Evolutionary conservation across 1,140 invertebrate species (phyloP), one percentile per base, ranked within the genome.

Genomic region (Neuroterus valhalla): DNA sequence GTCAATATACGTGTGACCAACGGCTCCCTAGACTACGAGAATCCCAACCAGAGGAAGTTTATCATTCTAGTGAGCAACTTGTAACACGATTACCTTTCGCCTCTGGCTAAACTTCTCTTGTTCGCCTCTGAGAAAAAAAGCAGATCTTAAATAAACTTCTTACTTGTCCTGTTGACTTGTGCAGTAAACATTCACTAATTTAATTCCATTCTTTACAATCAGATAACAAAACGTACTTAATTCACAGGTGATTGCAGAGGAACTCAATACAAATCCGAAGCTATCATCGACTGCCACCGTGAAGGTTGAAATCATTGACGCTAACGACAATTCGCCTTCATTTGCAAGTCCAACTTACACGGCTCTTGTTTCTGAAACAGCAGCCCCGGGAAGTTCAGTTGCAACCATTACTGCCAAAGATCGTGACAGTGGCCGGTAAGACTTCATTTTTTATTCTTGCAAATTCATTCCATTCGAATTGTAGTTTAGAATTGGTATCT

Each of bases 21-120:
- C 85, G 94, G 93, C 72, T 93, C 93, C 1, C 89, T 98, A 46
- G 96, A 97, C 86, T 97, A 96, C 84, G 96, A 98, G 85, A 96
- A 98, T 91, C 96, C 96, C 26, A 97, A 97, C 90, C 95, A 97
- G 86, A 91, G 96, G 74, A 97, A 97, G 89, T 98, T 97, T 85
- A 95, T 97, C 79, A 92, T 98, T 42, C 90, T 97, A 84, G 96
- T 96, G 87, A 91, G 89, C 84, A 62, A 62, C 55, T 62, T 62
- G 55, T 62, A 62, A 62, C 31, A 38, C 23, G 66, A 62, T 66
- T 68, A 62, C 21, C 4, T 68, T 42, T 44, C 66, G 66, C 38
- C 66, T 38, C 55, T 62, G 55, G 55, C 55, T 62, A 62, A 38
- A 62, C 26, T 62, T 45, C 31, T 52, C 31, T 52, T 10, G 10